Evolutionary conservation across 2,888 invertebrate genomes (phyloP), one percentile per base, ranked within the genome.

Genomic region (Epinotia nisella): DNA sequence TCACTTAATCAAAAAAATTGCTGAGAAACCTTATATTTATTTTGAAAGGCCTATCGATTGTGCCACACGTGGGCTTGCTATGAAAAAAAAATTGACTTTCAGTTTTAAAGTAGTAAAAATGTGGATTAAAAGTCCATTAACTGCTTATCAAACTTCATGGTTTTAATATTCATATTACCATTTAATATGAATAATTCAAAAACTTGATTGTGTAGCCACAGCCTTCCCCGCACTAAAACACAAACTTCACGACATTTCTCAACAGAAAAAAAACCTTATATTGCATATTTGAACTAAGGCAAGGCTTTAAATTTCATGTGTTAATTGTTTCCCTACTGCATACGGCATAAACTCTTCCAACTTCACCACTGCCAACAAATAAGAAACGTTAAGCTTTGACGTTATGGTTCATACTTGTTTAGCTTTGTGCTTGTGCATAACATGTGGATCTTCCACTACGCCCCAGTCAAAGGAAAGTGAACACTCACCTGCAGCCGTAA

Each of bases 261-360:
- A 71, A 61, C 61, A 56, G 21, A 15, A 72, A 72, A 29, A 60
- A 72, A 66, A 72, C 56, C 67, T 62, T 58, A 68, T 51, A 70
- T 70, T 74, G 65, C 64, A 70, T 70, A 74, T 70, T 70, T 70
- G 65, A 74, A 74, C 70, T 70, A 58, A 64, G 35, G 51, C 24
- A 70, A 66, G 17, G 60, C 70, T 65, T 74, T 74, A 71, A 74
- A 75, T 68, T 75, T 64, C 68, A 76, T 58, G 70, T 76, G 76
- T 70, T 75, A 76, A 76, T 76, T 76, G 75, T 67, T 75, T 53
- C 75, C 69, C 56, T 69, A 49, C 71, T 29, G 64, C 64, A 35
- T 53, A 73, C 62, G 67, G 72, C 72, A 72, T 72, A 72, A 68
- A 72, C 72, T 56, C 45, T 49, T 68, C 62, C 67, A 24, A 21